Evolutionary conservation across 2,113 vertebrate species (phyloP).

Genomic region (Carassius gibelio): DNA sequence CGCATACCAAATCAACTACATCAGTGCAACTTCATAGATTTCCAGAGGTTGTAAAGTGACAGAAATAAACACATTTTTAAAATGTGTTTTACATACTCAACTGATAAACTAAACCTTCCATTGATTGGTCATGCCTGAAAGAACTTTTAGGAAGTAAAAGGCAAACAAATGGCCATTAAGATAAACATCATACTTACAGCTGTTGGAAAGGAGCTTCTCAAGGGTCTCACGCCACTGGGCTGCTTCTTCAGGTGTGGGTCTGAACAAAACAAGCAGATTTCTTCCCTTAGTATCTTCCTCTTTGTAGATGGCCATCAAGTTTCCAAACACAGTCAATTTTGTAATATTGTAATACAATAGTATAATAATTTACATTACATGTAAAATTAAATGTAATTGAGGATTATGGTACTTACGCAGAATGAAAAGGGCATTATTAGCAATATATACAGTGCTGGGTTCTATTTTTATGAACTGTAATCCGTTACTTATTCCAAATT

Average conservation of each 20-base stretch:
- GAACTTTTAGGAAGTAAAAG: background rate
- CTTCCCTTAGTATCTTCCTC: background rate
- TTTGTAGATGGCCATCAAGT: background rate
- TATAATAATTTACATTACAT: too few species aligned
- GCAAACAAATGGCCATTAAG: background rate
- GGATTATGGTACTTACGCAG: too few species aligned
- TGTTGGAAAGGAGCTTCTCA: conserved; percentile 87
- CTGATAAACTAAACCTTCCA: background rate
- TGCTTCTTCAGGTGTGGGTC: conserved; percentile 82
- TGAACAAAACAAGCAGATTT: conserved; percentile 60
- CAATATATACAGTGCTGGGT: too few species aligned
- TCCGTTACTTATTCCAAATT: too few species aligned
- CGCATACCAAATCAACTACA: conserved; percentile 26
- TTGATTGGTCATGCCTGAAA: background rate
- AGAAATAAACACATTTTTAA: conserved; percentile 32
- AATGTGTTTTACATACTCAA: conserved; percentile 7
- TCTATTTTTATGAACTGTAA: too few species aligned
- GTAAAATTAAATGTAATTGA: background rate
- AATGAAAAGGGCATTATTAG: too few species aligned
- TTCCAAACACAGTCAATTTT: background rate
- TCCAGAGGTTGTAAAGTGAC: conserved; percentile 19
- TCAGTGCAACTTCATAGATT: conserved; percentile 17
- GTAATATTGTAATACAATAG: too few species aligned
- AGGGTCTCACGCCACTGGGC: conserved; percentile 90
- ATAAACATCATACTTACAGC: conserved; percentile 78